These are phyloP conservation scores for Chaenogobius annularis DNA, from an alignment of 2,113 vertebrate genomes.

Conservation along the genomic window DNA sequence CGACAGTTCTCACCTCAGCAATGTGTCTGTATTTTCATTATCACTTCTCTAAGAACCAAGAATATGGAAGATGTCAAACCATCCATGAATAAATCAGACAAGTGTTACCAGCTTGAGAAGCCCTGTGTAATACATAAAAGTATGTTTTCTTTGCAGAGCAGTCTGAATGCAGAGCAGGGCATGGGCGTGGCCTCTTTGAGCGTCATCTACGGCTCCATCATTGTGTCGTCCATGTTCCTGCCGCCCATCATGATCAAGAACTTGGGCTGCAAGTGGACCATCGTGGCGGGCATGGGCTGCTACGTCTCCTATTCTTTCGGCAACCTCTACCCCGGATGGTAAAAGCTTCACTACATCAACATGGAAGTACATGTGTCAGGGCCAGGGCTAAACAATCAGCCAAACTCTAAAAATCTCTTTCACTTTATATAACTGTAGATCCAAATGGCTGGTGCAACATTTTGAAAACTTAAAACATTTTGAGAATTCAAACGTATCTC, in stretches of 20 bases:
- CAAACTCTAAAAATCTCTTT: neutral
- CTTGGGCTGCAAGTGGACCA: slow-evolving; percentile 95
- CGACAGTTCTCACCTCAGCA: no score
- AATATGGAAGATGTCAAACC: neutral
- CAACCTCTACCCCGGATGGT: slow-evolving; percentile 92
- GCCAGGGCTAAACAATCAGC: neutral
- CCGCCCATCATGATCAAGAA: slow-evolving; percentile 89
- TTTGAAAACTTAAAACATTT: no score
- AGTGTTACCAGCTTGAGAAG: neutral
- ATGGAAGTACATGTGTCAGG: neutral
- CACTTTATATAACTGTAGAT: neutral
- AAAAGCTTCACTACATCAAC: neutral
- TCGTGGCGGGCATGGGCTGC: slow-evolving; percentile 87
- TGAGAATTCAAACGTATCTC: no score
- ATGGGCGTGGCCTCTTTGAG: slow-evolving; percentile 90
- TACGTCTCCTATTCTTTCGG: slow-evolving; percentile 89
- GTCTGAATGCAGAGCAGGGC: slow-evolving; percentile 86
- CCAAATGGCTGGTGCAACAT: no score
- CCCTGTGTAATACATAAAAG: neutral
- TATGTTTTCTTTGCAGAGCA: slow-evolving; percentile 81
- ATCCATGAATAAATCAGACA: neutral
- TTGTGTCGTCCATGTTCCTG: slow-evolving; percentile 92
- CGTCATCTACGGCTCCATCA: slow-evolving; percentile 85
- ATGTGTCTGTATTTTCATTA: neutral
- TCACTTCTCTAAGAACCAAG: neutral